Conservation (phyloP, 2,113 vertebrate genomes). For the Spea bombifrons region DNA sequence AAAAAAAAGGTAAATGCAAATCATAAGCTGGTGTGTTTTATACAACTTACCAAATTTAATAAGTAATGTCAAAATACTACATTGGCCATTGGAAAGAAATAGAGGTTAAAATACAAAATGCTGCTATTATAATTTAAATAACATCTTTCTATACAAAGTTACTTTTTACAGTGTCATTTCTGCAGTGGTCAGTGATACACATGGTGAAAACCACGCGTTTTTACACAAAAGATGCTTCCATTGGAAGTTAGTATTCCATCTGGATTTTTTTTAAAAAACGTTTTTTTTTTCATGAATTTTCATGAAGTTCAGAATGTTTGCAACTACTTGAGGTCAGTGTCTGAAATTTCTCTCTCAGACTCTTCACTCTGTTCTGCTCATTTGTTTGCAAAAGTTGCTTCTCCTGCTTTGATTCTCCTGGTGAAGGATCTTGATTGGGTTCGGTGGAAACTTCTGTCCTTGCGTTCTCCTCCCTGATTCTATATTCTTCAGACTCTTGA, state of each 20-base stretch:
- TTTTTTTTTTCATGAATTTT: not conserved
- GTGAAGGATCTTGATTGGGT: conserved; percentile 13
- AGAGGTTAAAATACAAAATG: conserved; percentile 9
- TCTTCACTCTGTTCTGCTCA: conserved; percentile 76
- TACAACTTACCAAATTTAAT: not conserved
- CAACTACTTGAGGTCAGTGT: conserved; percentile 73
- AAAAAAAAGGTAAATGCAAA: not conserved
- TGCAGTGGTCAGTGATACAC: not conserved
- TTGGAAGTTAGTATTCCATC: not conserved
- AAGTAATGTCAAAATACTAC: not conserved
- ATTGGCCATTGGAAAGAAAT: not conserved
- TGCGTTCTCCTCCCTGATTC: conserved; percentile 54
- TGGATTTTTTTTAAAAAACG: not conserved
- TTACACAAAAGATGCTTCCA: not conserved
- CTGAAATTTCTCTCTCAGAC: conserved; percentile 88
- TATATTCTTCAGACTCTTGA: conserved; percentile 71
- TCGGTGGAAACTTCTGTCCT: conserved; percentile 51
- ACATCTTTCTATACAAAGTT: not conserved
- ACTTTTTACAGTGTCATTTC: not conserved
- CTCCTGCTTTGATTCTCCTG: conserved; percentile 44
- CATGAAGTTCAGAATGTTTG: conserved; percentile 5
- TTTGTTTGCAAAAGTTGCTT: conserved; percentile 47
- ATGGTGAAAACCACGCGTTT: not conserved
- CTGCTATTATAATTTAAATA: conserved; percentile 9
- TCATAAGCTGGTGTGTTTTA: not conserved